phyloP scores from a whole-genome alignment of 2,888 invertebrate species.

The Syrista parreyssii region DNA sequence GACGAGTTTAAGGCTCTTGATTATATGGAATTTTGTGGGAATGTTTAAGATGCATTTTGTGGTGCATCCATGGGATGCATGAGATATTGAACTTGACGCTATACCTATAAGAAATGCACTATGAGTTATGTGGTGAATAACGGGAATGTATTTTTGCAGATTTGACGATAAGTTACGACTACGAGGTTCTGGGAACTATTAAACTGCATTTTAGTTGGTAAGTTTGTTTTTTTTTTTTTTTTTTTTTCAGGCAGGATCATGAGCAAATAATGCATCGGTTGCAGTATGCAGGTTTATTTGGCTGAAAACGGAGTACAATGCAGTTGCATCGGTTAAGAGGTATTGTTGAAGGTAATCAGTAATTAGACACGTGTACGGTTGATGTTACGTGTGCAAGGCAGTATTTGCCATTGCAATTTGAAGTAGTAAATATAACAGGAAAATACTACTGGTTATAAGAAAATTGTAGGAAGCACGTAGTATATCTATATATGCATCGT shows the following conservation, averaged over 20 bases:
- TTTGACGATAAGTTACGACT: no score
- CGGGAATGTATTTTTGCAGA: not conserved
- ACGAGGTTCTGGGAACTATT: no score
- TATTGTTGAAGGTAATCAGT: constrained; percentile 39
- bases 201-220: no score
- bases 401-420: constrained; percentile 29
- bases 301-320: no score
- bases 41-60: not conserved
- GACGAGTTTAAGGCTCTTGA: not conserved
- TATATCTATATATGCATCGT: no score
- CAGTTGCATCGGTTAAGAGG: no score
- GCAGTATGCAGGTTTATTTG: no score
- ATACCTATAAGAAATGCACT: not conserved
- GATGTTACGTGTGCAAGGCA: constrained; percentile 31
- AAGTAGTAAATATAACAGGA: constrained; percentile 39
- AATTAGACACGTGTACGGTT: constrained; percentile 42
- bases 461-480: no score
- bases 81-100: no score
- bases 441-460: constrained; percentile 10
- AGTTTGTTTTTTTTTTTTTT: no score
- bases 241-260: no score
- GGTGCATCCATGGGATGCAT: not conserved
- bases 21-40: not conserved
- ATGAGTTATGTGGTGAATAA: not conserved
- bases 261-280: no score